Evolutionary conservation across 2,888 invertebrate genomes (phyloP).

Genomic region (Exocentrus adspersus): DNA sequence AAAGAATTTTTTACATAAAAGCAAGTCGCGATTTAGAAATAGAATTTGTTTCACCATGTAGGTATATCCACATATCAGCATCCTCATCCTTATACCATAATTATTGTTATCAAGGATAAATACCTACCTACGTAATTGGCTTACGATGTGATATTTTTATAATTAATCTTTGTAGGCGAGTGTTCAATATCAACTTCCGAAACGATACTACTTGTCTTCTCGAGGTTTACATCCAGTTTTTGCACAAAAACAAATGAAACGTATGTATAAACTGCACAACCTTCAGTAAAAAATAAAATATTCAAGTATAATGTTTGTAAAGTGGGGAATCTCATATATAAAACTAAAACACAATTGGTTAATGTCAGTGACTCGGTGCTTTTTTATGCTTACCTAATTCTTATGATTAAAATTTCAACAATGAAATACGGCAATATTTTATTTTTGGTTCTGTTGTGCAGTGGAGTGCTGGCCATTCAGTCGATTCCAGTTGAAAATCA

Average conservation of each 20-base stretch:
- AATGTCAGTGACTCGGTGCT: background rate
- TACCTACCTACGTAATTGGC: conserved; percentile 3
- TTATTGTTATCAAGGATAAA: background rate
- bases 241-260: conserved; percentile 3
- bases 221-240: conserved; percentile 8
- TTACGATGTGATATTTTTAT: background rate
- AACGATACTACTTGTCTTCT: background rate
- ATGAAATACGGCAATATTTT: conserved; percentile 8
- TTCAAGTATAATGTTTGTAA: conserved; percentile 10
- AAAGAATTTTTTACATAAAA: too few species aligned
- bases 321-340: conserved; percentile 20
- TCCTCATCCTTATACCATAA: background rate
- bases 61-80: too few species aligned
- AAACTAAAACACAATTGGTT: background rate
- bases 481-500: too few species aligned
- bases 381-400: background rate
- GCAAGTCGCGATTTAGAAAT: too few species aligned
- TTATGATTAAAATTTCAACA: background rate
- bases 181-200: conserved; percentile 20
- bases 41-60: too few species aligned
- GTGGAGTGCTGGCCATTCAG: conserved; percentile 11
- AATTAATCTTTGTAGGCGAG: conserved; percentile 9
- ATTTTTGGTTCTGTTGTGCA: conserved; percentile 7
- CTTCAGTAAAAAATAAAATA: conserved; percentile 6
- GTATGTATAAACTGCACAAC: background rate